Conservation (phyloP, 2,888 invertebrate genomes). For the Stenotaenia linearis region DNA sequence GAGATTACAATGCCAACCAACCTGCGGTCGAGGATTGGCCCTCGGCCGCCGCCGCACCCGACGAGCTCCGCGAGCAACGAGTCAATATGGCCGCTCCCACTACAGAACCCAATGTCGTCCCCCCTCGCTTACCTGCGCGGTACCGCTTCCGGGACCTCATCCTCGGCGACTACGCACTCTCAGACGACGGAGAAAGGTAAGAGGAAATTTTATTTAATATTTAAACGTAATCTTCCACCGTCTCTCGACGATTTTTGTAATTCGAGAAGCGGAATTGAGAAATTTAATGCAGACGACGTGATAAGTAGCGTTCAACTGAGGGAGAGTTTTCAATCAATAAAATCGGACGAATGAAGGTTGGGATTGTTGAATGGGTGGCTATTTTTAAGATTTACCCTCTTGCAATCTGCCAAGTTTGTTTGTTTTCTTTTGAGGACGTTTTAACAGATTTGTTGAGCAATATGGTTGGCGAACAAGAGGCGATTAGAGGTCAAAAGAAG, state of each 20-base stretch:
- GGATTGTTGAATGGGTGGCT: neutral
- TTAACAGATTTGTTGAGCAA: neutral
- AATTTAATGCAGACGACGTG: conserved; percentile 1
- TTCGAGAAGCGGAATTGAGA: neutral
- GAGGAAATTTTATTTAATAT: neutral
- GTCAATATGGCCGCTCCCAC: conserved; percentile 30
- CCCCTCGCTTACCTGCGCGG: conserved; percentile 58
- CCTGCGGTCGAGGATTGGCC: conserved; percentile 29
- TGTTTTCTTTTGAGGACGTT: neutral
- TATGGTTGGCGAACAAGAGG: too few species aligned
- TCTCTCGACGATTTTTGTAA: neutral
- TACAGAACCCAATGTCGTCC: conserved; percentile 32
- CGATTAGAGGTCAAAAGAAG: too few species aligned
- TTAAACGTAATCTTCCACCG: neutral
- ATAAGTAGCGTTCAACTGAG: neutral
- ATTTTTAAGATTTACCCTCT: neutral
- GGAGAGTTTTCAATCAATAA: neutral
- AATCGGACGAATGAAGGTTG: neutral
- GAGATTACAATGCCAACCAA: conserved; percentile 33
- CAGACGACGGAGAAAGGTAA: conserved; percentile 72
- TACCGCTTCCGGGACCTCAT: conserved; percentile 71
- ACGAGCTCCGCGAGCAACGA: conserved; percentile 15
- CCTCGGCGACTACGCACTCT: conserved; percentile 68
- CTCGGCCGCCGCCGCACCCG: conserved; percentile 12
- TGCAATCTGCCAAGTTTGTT: neutral